Evolutionary conservation across 2,888 invertebrate species (phyloP).

Genomic region (Diachrysia chrysitis): DNA sequence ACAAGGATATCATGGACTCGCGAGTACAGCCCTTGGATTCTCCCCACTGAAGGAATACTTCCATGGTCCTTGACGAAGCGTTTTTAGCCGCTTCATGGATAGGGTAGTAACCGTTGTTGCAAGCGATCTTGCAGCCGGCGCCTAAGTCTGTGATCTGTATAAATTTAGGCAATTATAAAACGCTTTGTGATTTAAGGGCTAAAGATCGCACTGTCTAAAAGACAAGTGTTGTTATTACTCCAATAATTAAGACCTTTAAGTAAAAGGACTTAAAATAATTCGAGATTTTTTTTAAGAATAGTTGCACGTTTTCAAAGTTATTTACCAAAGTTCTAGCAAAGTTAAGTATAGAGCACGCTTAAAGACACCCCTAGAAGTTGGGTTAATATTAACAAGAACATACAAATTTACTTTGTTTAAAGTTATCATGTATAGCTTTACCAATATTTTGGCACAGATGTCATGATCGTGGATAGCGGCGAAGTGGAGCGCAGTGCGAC

Average conservation of each 20-base stretch:
- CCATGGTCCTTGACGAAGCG: slow-evolving; percentile 95
- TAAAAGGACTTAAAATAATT: background rate
- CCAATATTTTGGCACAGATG: slow-evolving; percentile 94
- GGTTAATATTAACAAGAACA: too few species aligned
- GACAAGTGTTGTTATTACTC: background rate
- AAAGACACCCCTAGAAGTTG: too few species aligned
- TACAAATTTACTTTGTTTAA: too few species aligned
- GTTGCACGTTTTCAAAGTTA: too few species aligned
- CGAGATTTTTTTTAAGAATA: background rate
- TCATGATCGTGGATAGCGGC: slow-evolving; percentile 96
- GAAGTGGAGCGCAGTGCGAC: slow-evolving; percentile 94
- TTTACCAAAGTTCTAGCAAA: too few species aligned
- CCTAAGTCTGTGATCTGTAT: slow-evolving; percentile 94
- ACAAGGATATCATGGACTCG: slow-evolving; percentile 95
- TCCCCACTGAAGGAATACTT: slow-evolving; percentile 94
- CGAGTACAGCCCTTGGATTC: slow-evolving; percentile 94
- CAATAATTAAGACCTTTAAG: background rate
- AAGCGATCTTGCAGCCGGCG: slow-evolving; percentile 93
- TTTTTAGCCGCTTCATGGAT: slow-evolving; percentile 97
- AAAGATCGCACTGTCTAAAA: background rate
- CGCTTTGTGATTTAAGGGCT: slow-evolving; percentile 5
- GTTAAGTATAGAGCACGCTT: too few species aligned
- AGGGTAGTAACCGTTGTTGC: slow-evolving; percentile 97
- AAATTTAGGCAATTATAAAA: slow-evolving; percentile 17
- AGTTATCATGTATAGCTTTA: slow-evolving; percentile 73